phyloP scores from a whole-genome alignment of 2,113 vertebrate species.

The Copsychus sechellarum region DNA sequence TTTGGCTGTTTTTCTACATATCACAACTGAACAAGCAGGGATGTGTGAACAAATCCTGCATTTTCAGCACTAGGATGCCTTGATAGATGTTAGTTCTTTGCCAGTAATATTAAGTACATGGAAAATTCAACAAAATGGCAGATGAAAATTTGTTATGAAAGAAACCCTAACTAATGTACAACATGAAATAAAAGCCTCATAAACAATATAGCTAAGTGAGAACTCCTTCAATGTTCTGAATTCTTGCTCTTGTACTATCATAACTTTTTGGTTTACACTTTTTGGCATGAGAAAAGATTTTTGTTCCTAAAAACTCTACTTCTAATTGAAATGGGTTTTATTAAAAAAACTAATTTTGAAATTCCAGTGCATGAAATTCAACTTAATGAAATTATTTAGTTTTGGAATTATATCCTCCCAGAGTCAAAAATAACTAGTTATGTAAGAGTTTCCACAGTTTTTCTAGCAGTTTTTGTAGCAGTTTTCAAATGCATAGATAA shows the following conservation, averaged over 20 bases:
- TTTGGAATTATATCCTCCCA: neutral
- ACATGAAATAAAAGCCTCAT: neutral
- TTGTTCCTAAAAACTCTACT: neutral
- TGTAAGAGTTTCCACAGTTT: neutral
- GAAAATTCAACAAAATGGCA: neutral
- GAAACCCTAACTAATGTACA: neutral
- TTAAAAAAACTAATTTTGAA: neutral
- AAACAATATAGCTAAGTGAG: neutral
- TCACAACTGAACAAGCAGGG: neutral
- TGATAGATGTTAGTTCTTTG: neutral
- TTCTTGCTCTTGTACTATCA: neutral
- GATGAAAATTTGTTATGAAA: neutral
- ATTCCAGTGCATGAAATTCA: neutral
- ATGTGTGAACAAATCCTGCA: neutral
- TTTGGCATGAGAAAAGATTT: neutral
- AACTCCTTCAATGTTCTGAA: neutral
- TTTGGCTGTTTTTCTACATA: neutral
- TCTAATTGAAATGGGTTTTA: neutral
- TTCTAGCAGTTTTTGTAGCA: neutral
- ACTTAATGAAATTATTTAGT: neutral
- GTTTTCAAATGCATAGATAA: neutral
- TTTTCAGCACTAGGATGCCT: neutral
- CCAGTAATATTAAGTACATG: neutral
- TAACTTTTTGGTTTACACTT: neutral
- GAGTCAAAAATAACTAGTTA: neutral